Evolutionary conservation across 2,888 invertebrate species (phyloP), one percentile per base, ranked within the genome.

Genomic region (Molorchus minor): DNA sequence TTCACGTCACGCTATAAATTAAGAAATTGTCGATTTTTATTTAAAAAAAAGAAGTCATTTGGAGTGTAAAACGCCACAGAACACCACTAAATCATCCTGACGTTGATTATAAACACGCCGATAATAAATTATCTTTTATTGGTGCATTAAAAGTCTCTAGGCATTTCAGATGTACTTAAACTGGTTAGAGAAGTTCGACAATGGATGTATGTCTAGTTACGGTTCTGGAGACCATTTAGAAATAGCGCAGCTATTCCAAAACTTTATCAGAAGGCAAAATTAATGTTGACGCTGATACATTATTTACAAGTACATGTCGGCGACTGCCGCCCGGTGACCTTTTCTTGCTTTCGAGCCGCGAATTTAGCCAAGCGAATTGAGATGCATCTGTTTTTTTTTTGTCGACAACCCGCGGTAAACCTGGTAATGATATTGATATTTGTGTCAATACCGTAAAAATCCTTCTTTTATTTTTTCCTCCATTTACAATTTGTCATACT

Each of bases 361-460:
- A n/a, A n/a, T n/a, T n/a, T n/a, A n/a, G n/a, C n/a, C n/a, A n/a
- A 41, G 17, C 12, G 15, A 29, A 52, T 52, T 17, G 7, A n/a
- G 52, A 49, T 49, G 49, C 36, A 49, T 15, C 38, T 21, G 38
- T 38, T 41, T 40, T 52, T 52, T 52, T 52, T 25, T 8, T 8
- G 25, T 25, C 4, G 25, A 8, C 8, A 25, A 17, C 52, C 16
- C 52, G 40, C 21, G 41, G 52, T 52, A 29, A 54, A 56, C n/a
- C 55, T 64, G 69, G 61, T 67, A 64, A 67, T 69, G 69, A 70
- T 65, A 65, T 58, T 64, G 62, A 64, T 64, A 71, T 71, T 70
- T 70, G 66, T 73, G 73, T 72, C 73, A 73, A 73, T 72, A 70
- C 68, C 72, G 64, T 68, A 64, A 69, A 68, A 65, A 66, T 61